Base-by-base conservation (phyloP, 2,797 vertebrate genomes). In the Oryzias sinensis region DNA sequence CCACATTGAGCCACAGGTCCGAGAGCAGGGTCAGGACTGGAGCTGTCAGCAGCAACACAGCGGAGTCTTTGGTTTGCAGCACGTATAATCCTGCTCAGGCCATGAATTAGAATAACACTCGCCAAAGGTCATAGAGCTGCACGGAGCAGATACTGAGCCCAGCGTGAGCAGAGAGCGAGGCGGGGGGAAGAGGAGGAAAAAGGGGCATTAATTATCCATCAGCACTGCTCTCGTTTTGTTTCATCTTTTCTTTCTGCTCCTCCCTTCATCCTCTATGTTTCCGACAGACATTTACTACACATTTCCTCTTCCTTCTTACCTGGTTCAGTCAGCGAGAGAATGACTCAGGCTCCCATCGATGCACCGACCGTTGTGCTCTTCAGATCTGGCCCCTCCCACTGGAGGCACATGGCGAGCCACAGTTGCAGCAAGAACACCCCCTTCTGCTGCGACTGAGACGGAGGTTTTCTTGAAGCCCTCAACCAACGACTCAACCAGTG, bases 71-170 rank as follows among this genome's bases (percentile, higher is more conserved):
- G 33, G 2, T 37, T 11, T 37, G 29, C 29, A 83, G 76, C 64
- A 72, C 80, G 79, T 63, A 74, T 73, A 74, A 55, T 80, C 67
- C 56, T 76, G 62, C 68, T 61, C 54, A 57, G 54, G 53, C 37
- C 27, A 27, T 4, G 24, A 17, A 61, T 73, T 86, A 66, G 70
- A 85, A 80, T 84, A 82, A 81, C 84, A 44, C 62, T 62, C 5
- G 11, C 33, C 70, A 75, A 86, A 88, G 86, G 81, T 85, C 85
- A 84, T 6, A 22, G 59, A 6, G 2, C 65, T 59, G 66, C 63
- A 69, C 14, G 17, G 52, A 65, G 76, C 61, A 77, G 74, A 82
- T 56, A 79, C 59, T 49, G 53, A 68, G 56, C 29, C 7, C 29
- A 33, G 29, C 9, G 70, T 25, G 5, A 66, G 72, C 74, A 4